Percentiles rank a stretch among this genome's conserved stretches.
Conservation (phyloP, 2,797 vertebrate species). For the Diceros bicornis region DNA sequence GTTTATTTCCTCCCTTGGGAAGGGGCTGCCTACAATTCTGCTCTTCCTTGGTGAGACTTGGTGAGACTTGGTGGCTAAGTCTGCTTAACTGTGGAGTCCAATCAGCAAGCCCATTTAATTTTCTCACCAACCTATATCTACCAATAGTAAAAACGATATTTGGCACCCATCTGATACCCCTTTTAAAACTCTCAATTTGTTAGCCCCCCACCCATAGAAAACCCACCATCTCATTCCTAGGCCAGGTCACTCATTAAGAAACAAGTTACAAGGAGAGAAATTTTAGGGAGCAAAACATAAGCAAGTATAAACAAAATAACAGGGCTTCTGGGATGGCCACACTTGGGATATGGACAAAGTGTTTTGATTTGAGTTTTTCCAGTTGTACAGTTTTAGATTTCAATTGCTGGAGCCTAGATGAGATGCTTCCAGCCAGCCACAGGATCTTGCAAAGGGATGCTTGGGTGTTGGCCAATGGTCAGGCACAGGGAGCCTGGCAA, state of each 20-base stretch:
- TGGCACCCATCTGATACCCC: not conserved
- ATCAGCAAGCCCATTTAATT: not conserved
- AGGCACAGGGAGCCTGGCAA: not conserved
- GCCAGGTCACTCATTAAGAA: not conserved
- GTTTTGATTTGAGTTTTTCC: not conserved
- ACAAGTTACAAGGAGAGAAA: not conserved
- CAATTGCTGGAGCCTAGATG: not conserved
- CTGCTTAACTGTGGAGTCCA: not conserved
- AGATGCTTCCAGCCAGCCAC: not conserved
- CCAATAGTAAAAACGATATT: not conserved
- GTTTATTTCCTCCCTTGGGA: not conserved
- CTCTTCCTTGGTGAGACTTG: not conserved
- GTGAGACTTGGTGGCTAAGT: not conserved
- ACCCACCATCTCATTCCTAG: not conserved
- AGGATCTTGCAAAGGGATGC: not conserved
- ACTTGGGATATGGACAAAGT: not conserved
- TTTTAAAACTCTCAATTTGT: not conserved
- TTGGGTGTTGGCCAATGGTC: too few relatives aligned
- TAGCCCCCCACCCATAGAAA: not conserved
- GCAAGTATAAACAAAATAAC: not conserved
- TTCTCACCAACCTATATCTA: not conserved
- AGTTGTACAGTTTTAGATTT: not conserved
- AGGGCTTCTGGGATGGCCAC: not conserved
- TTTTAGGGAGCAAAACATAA: conserved; percentile 6
- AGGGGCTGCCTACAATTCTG: not conserved